Evolutionary conservation across 2,888 invertebrate species (phyloP), one percentile per base, ranked within the genome.

Genomic region (Callinectes sapidus): DNA sequence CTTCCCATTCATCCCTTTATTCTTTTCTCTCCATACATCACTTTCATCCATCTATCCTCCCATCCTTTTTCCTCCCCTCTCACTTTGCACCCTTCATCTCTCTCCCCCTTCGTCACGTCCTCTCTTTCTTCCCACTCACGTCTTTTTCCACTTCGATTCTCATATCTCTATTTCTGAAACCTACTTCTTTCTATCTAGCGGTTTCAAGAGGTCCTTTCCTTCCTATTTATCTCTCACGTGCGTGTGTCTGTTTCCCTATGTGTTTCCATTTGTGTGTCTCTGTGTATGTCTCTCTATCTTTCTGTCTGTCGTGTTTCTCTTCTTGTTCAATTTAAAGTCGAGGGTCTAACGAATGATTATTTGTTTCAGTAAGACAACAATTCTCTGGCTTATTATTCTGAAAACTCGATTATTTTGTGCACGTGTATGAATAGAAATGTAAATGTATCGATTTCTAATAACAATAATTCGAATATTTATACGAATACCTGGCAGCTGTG

Each of bases 361-460:
- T 71, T 71, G 8, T 71, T 5, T n/a, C 28, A 28, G 71, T 10
- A 71, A 71, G 71, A n/a, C 71, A 71, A 28, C 23, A 71, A 71
- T 23, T 71, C 10, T 71, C 23, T 10, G 23, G 8, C 71, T 71
- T 71, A 71, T 71, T 71, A 71, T 71, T n/a, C 71, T 71, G 71
- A 3, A 28, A 71, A 71, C 23, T 23, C 71, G 71, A 28, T 18
- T 71, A 71, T 8, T 71, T n/a, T 8, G 71, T n/a, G 71, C 71
- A 71, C 10, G 71, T 71, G n/a, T 71, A 23, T 8, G n/a, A 71
- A 71, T 71, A 71, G 6, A 28, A 71, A 71, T 71, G 10, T 10
- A 71, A 71, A 71, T 71, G 71, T n/a, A 71, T 71, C 23, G 71
- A 71, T 71, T 71, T 71, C 8, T 71, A 71, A 71, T 71, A 71